Evolutionary conservation across 2,113 vertebrate species (phyloP).

Genomic region (Ahaetulla prasina): DNA sequence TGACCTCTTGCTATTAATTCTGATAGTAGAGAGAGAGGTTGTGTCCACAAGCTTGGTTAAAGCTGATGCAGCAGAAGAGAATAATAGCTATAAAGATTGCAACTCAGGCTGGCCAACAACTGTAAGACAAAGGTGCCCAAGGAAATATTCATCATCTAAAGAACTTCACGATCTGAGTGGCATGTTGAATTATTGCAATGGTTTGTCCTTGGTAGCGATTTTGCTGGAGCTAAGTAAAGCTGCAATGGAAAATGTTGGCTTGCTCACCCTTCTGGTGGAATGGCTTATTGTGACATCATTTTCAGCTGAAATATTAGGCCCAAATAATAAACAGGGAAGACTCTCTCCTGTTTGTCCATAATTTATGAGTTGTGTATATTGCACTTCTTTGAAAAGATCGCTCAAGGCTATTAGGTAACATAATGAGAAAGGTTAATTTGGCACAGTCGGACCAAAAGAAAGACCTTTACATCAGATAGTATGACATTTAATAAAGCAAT

Average conservation of each 20-base stretch:
- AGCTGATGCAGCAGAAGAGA: conserved; percentile 11
- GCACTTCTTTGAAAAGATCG: conserved; percentile 8
- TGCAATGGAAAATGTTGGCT: conserved; percentile 3
- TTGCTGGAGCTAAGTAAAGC: conserved; percentile 6
- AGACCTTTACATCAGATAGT: neutral
- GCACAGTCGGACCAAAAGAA: neutral
- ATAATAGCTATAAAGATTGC: conserved; percentile 3
- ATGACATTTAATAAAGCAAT: conserved; percentile 22
- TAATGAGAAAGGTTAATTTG: neutral
- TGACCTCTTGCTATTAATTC: neutral
- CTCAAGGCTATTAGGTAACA: conserved; percentile 17
- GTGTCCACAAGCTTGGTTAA: neutral
- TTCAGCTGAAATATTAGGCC: neutral
- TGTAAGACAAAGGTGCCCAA: conserved; percentile 4
- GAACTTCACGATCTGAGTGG: neutral
- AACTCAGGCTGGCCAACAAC: neutral
- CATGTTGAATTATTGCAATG: neutral
- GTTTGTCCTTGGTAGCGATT: conserved; percentile 18
- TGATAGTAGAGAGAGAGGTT: neutral
- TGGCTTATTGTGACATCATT: neutral
- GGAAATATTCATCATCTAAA: neutral
- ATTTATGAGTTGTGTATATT: neutral
- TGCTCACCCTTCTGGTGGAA: conserved; percentile 13
- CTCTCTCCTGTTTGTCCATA: neutral
- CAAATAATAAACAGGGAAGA: neutral